Percentiles rank a stretch among this genome's conserved stretches.
Evolutionary conservation across 2,888 invertebrate species (phyloP).

Genomic region (Philhelius pedissequus): DNA sequence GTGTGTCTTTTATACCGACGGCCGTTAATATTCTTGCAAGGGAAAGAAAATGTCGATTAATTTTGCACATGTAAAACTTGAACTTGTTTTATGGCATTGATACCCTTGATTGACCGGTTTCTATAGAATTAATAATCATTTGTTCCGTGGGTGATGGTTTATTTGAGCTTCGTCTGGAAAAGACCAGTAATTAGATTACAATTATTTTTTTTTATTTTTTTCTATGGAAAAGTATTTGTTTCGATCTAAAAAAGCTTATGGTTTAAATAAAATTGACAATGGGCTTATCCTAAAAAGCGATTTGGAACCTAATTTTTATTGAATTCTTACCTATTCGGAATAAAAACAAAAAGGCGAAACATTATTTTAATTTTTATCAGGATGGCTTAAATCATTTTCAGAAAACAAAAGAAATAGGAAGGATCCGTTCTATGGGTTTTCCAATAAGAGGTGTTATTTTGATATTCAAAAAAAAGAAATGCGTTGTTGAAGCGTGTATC

Average conservation of each 20-base stretch:
- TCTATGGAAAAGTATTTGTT: neutral
- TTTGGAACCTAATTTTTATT: too few species aligned
- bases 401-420: too few species aligned
- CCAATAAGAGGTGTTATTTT: too few species aligned
- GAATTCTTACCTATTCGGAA: too few species aligned
- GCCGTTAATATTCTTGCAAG: neutral
- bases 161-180: neutral
- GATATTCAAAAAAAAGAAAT: too few species aligned
- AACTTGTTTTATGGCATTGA: neutral
- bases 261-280: too few species aligned
- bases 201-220: neutral
- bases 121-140: slow-evolving; percentile 11
- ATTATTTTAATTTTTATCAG: too few species aligned
- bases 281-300: too few species aligned
- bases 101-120: slow-evolving; percentile 25
- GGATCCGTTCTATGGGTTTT: too few species aligned
- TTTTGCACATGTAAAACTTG: neutral
- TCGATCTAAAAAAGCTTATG: neutral
- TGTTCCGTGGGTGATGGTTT: neutral
- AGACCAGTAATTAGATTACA: neutral
- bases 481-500: too few species aligned
- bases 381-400: too few species aligned
- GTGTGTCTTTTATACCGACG: slow-evolving; percentile 36
- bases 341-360: too few species aligned
- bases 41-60: neutral